phyloP scores from a whole-genome alignment of 1,140 invertebrate species.

The Drosophila orena region DNA sequence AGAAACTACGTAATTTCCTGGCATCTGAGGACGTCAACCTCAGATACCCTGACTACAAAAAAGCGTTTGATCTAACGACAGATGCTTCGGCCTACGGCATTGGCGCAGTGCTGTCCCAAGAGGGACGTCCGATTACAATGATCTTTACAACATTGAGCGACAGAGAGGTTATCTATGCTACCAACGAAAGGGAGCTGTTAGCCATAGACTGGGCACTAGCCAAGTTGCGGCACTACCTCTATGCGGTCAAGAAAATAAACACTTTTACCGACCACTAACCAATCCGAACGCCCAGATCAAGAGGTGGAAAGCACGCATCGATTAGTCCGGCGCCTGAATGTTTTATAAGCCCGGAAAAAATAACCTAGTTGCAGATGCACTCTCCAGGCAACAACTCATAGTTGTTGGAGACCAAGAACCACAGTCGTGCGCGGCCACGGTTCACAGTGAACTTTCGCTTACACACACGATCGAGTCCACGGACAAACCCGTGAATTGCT shows the following conservation, averaged over 20 bases:
- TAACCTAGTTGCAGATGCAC: too few species aligned
- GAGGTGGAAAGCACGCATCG: slow-evolving; percentile 3
- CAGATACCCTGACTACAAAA: slow-evolving; percentile 19
- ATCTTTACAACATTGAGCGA: slow-evolving; percentile 14
- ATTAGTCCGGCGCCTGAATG: not conserved
- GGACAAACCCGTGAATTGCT: too few species aligned
- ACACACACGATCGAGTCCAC: too few species aligned
- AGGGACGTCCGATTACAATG: slow-evolving; percentile 22
- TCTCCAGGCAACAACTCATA: too few species aligned
- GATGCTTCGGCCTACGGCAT: slow-evolving; percentile 19
- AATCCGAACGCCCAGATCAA: too few species aligned
- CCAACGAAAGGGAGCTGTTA: slow-evolving; percentile 21
- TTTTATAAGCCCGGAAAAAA: slow-evolving; percentile 9
- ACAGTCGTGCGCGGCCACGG: too few species aligned
- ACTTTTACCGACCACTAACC: too few species aligned
- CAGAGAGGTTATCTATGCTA: slow-evolving; percentile 16
- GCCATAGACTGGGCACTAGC: slow-evolving; percentile 19
- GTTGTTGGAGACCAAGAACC: too few species aligned
- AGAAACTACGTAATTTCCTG: slow-evolving; percentile 18
- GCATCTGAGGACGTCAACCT: not conserved
- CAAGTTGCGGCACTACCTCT: slow-evolving; percentile 14
- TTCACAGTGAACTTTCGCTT: too few species aligned
- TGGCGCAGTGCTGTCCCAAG: slow-evolving; percentile 17
- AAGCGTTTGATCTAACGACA: slow-evolving; percentile 24
- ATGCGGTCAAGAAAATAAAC: not conserved